These are phyloP conservation scores for Neodon shergylaensis DNA, from an alignment of 2,113 vertebrate species.

Conservation along the genomic window DNA sequence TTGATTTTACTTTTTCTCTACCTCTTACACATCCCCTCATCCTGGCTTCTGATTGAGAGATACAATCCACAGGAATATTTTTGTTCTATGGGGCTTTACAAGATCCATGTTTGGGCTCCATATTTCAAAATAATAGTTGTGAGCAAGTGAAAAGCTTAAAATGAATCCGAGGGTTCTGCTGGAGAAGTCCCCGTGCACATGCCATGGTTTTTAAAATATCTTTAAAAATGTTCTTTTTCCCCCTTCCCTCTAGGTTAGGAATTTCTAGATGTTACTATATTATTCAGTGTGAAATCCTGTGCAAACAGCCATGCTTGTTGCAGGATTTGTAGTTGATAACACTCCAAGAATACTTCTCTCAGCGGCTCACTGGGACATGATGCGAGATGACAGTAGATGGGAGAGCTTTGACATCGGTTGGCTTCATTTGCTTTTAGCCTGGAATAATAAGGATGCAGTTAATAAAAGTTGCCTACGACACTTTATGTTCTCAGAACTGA, in stretches of 20 bases:
- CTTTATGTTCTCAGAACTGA: constrained; percentile 56
- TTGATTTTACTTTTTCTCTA: constrained; percentile 45
- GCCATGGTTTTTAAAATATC: constrained; percentile 82
- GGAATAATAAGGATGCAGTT: constrained; percentile 59
- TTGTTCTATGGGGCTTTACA: constrained; percentile 4
- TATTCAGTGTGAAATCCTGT: constrained; percentile 87
- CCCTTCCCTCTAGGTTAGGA: constrained; percentile 80
- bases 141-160: constrained; percentile 78
- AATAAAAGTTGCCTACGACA: constrained; percentile 48
- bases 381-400: constrained; percentile 84
- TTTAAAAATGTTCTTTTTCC: constrained; percentile 79
- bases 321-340: constrained; percentile 84
- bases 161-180: constrained; percentile 77
- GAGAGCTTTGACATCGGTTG: constrained; percentile 79
- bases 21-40: constrained; percentile 40
- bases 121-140: constrained; percentile 72
- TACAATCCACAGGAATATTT: constrained; percentile 25
- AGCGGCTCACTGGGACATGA: constrained; percentile 81
- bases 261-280: constrained; percentile 87
- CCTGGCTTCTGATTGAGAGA: constrained; percentile 59
- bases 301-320: constrained; percentile 82
- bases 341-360: constrained; percentile 83
- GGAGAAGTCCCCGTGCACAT: constrained; percentile 82
- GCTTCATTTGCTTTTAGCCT: constrained; percentile 72
- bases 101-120: constrained; percentile 25